Base-by-base conservation (phyloP, 2,113 vertebrate species). In the Gallinago media region DNA sequence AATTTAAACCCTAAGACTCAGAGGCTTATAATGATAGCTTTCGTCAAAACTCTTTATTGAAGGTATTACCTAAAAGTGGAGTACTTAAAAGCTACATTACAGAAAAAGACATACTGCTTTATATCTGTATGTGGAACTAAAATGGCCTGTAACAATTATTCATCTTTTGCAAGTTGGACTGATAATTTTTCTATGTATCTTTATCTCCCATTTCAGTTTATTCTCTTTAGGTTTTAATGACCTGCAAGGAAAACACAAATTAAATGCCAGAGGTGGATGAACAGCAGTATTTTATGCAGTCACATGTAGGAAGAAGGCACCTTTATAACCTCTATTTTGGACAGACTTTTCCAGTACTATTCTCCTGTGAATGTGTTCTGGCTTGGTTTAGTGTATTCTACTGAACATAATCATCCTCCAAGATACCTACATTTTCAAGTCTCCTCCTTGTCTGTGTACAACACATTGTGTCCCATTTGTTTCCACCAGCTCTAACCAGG, bases 401-500 rank as follows among this genome's bases (percentile, higher is more conserved):
- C 49, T 32, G 44, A 86, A 75, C 62, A 59, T 61, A 90, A 61
- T 31, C 83, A 78, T 81, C 54, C 34, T 84, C n/a, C 62, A 72
- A 81, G 56, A 85, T 54, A 84, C 12, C 72, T 86, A 31, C 80
- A 91, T 97, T 92, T 92, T 80, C 77, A 94, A 59, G 77, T 86
- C 75, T 94, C 25, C 63, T 93, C 26, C 63, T 89, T 94, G 80
- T 96, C 77, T 92, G 65, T 74, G 55, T 88, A 54, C 73, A 82
- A 40, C 23, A 62, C 38, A 46, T 61, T 74, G 42, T 94, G 82
- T 92, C 87, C 40, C 81, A 83, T 96, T 91, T 82, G 15, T 96
- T 82, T 93, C 77, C 89, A 95, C 91, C 42, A 66, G 75, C 70
- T 97, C 85, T 97, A 95, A 79, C 72, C 88, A 87, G 88, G 88